Evolutionary conservation across 2,888 invertebrate genomes (phyloP).

Genomic region (Didymodactylos carnosus): DNA sequence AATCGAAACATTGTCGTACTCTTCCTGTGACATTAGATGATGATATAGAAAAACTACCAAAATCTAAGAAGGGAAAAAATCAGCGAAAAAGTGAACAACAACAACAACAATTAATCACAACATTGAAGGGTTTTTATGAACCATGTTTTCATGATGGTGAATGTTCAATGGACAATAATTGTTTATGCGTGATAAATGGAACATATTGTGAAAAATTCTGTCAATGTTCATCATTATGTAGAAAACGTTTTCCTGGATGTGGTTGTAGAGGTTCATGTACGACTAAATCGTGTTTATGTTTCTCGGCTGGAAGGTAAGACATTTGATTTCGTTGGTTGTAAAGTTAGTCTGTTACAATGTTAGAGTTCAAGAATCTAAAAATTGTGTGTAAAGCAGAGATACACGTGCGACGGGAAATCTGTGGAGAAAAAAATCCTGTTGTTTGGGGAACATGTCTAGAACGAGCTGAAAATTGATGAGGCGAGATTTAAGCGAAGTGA

Average conservation of each 20-base stretch:
- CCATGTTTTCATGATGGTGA: conserved; percentile 86
- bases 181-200: conserved; percentile 60
- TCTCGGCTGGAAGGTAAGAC: conserved; percentile 80
- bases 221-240: conserved; percentile 49
- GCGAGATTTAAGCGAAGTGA: too few species aligned
- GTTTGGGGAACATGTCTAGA: too few species aligned
- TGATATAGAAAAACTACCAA: not conserved
- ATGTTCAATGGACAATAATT: conserved; percentile 42
- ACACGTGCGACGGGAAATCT: too few species aligned
- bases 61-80: not conserved
- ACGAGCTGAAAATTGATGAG: too few species aligned
- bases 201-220: conserved; percentile 98
- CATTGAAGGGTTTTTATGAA: not conserved
- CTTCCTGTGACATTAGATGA: too few species aligned
- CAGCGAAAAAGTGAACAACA: too few species aligned
- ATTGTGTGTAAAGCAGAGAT: too few species aligned
- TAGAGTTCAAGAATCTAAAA: too few species aligned
- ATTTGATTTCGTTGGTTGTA: too few species aligned
- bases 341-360: too few species aligned
- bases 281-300: conserved; percentile 95
- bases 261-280: conserved; percentile 94
- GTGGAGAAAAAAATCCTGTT: too few species aligned
- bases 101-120: not conserved
- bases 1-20: too few species aligned
- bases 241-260: conserved; percentile 89